Base-by-base conservation (phyloP, 2,888 invertebrate species). In the Entomobrya proxima region DNA sequence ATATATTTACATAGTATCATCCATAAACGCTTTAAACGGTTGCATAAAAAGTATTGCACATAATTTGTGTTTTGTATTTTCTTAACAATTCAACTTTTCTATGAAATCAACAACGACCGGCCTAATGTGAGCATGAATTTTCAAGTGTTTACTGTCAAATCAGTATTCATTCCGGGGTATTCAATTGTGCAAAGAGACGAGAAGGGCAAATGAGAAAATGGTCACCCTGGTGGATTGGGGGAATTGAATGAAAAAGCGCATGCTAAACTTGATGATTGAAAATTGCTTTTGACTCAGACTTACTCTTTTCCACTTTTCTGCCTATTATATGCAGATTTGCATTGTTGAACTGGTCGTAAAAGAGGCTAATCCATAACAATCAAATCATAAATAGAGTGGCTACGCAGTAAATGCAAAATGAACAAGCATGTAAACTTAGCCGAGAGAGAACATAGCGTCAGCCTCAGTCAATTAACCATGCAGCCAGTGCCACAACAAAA, bases 351-450 rank as follows among this genome's bases (percentile, higher is more conserved):
- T 78, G 21, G 78, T 64, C 78, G 40, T 82, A 76, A 83, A 67
- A 74, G 18, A 76, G 52, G 83, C 75, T 84, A 69, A 84, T 84
- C 84, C 84, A 84, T 84, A 84, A 84, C 84, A 84, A 84, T 84
- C 84, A 84, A 84, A 64, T 84, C 84, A 77, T 84, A 75, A 79
- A 79, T 64, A 64, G 79, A 67, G 37, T 79, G 79, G 13, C 24
- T 30, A 79, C 67, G 18, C 67, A 35, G 21, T 30, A 76, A 11
- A 21, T 6, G 37, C 13, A 11, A 9, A 40, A 30, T 35, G 18
- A 18, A 40, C 37, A 13, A 7, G 69, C 24, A 21, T n/a, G n/a
- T n/a, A n/a, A n/a, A 44, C 9, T 18, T 9, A 35, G 6, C 9
- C 27, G 44, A 64, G 9, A 27, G 35, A 78, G 61, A 40, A 44